Percentiles rank a stretch among this genome's conserved stretches.
Conservation (phyloP, 2,797 vertebrate species). For the Neomorphus geoffroyi region DNA sequence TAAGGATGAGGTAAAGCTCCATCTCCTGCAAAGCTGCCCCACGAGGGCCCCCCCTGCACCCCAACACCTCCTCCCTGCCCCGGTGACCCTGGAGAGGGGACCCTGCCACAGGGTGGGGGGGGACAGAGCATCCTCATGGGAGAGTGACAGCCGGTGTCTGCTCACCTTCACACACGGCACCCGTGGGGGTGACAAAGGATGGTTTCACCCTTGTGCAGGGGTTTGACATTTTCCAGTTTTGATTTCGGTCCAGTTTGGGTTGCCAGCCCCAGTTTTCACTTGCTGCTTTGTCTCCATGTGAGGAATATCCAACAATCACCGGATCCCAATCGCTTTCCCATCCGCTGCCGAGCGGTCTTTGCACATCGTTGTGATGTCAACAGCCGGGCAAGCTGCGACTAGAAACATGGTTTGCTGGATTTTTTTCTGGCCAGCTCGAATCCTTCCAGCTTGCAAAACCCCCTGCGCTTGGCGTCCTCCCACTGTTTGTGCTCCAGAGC, state of each 20-base stretch:
- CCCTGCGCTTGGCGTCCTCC: background rate
- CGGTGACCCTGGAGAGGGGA: too few species aligned
- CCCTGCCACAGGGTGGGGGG: too few species aligned
- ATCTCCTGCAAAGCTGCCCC: accelerated
- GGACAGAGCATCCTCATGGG: too few species aligned
- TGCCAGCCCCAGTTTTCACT: background rate
- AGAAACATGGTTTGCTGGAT: background rate
- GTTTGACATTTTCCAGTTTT: background rate
- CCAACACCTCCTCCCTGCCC: too few species aligned
- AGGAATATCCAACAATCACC: background rate
- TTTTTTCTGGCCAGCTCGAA: background rate
- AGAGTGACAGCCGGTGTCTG: background rate
- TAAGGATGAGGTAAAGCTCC: background rate
- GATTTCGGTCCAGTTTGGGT: background rate
- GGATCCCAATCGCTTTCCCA: background rate
- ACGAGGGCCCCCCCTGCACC: background rate
- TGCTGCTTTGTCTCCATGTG: background rate
- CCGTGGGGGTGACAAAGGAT: background rate
- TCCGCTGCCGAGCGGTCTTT: accelerated
- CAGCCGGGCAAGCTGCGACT: background rate
- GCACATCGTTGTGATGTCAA: accelerated
- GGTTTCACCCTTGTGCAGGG: background rate
- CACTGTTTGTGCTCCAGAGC: background rate
- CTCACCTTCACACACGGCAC: accelerated
- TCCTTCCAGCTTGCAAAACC: background rate